phyloP scores from a whole-genome alignment of 2,888 invertebrate species.

The Melipona bicolor region DNA sequence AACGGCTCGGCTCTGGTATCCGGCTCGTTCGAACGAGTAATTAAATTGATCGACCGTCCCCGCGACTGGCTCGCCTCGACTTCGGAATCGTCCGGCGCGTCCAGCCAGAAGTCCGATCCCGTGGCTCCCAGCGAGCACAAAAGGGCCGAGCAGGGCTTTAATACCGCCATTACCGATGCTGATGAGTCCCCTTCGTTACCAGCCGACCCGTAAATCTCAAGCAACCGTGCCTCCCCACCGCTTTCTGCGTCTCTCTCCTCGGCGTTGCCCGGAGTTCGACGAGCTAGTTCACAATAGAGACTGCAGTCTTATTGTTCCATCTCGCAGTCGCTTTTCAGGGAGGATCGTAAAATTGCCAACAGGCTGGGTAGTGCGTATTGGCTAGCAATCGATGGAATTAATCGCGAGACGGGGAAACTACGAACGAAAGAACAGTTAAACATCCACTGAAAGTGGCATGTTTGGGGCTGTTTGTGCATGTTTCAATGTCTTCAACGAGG shows the following conservation, averaged over 20 bases:
- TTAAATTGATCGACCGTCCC: slow-evolving; percentile 72
- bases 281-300: slow-evolving; percentile 58
- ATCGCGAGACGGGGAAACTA: slow-evolving; percentile 43
- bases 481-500: no score
- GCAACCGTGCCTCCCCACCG: slow-evolving; percentile 43
- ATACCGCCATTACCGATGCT: slow-evolving; percentile 73
- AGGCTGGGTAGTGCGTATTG: slow-evolving; percentile 24
- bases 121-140: slow-evolving; percentile 54
- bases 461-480: no score
- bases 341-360: slow-evolving; percentile 59
- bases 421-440: background rate
- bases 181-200: slow-evolving; percentile 77
- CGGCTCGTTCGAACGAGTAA: slow-evolving; percentile 61
- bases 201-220: slow-evolving; percentile 74
- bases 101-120: slow-evolving; percentile 23
- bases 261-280: slow-evolving; percentile 43
- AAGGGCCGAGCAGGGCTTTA: slow-evolving; percentile 64
- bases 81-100: slow-evolving; percentile 37
- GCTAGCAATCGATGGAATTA: slow-evolving; percentile 51
- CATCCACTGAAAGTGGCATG: no score
- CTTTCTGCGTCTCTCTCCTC: slow-evolving; percentile 30
- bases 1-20: slow-evolving; percentile 51
- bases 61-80: slow-evolving; percentile 33
- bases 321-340: slow-evolving; percentile 38
- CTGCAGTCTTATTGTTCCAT: slow-evolving; percentile 61